Evolutionary conservation across 92 coral and sea anemone genomes (phyloP), one percentile per base, ranked within the genome.

Genomic region (Scolanthus callimorphus): DNA sequence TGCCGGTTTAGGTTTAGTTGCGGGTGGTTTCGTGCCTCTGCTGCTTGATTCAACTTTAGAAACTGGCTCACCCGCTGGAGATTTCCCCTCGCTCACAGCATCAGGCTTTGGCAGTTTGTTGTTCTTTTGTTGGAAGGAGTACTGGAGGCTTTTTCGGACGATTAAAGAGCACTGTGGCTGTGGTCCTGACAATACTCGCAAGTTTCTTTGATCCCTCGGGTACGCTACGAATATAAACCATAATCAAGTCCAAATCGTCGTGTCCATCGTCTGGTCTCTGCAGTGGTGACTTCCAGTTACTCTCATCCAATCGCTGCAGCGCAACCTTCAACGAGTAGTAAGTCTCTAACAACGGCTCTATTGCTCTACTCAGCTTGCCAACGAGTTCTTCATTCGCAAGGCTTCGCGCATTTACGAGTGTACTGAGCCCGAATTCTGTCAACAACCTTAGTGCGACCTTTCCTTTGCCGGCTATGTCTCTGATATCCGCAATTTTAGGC

Each of bases 381-480:
- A 73, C 72, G 60, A 84, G 67, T 31, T 88, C 96, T 20, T 55
- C 78, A 31, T 76, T 68, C 15, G 79, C 74, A 4, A 80, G 60
- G 11, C 75, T 75, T 37, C 76, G 81, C 8, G 92, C 81, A 52
- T 88, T 92, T 41, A 76, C 85, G n/a, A 92, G 66, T 17, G 92
- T 71, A 20, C 96, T 80, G 25, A 92, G 76, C 17, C 92, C 97
- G 69, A 92, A 92, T 65, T 92, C 97, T 20, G 97, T 92, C 38
- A 92, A 50, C 29, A 92, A 62, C 27, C 97, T 73, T 37, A 92
- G 86, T 9, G 96, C 97, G 2, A 88, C 96, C 55, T 92, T 92
- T 1, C 83, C 96, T 70, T 88, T 92, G 24, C 96, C 96, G 1
- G 96, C 69, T 31, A 92, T 78, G 25, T 92, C 97, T 20, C 97